A percentile compares a stretch with the other conserved stretches of the same genome.
These are phyloP conservation scores for Stegostoma tigrinum DNA, from an alignment of 2,113 vertebrate species.

Conservation along the genomic window DNA sequence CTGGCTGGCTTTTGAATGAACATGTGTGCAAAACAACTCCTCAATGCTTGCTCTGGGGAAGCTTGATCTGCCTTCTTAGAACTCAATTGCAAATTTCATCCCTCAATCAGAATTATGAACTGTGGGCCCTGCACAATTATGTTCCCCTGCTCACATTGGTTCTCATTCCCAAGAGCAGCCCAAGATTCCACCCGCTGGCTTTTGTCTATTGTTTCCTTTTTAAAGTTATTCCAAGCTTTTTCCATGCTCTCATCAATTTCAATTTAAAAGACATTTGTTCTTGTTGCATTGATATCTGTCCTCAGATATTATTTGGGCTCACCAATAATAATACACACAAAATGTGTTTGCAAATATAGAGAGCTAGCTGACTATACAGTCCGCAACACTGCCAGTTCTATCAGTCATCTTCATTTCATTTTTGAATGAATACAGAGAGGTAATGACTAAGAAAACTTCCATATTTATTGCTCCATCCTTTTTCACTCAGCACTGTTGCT, in stretches of 20 bases:
- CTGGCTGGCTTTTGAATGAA: no score
- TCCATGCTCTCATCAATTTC: background rate
- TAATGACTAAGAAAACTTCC: background rate
- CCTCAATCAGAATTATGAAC: no score
- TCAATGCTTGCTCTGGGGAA: no score
- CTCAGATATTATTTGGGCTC: background rate
- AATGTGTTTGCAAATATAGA: background rate
- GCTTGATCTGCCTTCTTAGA: no score
- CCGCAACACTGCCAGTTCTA: background rate
- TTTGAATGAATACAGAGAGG: background rate
- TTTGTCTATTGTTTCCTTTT: background rate
- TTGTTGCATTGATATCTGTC: background rate
- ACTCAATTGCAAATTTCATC: no score
- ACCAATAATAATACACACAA: no score
- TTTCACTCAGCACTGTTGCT: background rate
- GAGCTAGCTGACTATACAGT: background rate
- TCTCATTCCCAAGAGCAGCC: no score
- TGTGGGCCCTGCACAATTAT: no score
- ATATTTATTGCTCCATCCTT: background rate
- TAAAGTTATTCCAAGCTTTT: background rate
- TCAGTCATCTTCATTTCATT: slow-evolving; percentile 14
- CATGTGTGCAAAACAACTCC: no score
- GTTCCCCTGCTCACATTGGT: no score
- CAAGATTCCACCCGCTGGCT: no score
- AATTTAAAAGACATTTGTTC: background rate